phyloP scores from a whole-genome alignment of 2,113 vertebrate species.

The Myrmecobius fasciatus region DNA sequence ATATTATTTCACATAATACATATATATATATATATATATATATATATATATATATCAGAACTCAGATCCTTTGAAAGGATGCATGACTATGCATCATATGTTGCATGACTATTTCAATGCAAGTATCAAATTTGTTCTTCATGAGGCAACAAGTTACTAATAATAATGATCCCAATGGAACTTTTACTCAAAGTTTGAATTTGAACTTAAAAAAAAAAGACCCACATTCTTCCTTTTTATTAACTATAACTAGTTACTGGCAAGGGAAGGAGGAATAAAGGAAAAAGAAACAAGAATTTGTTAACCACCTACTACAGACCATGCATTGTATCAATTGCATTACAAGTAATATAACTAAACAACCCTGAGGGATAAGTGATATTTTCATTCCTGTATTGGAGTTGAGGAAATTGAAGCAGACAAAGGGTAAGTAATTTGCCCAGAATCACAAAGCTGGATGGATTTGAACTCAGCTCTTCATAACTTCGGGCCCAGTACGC shows the following conservation, averaged over 20 bases:
- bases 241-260: background rate
- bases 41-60: background rate
- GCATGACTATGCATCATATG: too few relatives aligned
- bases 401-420: background rate
- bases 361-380: background rate
- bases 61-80: background rate
- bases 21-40: background rate
- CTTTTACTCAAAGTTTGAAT: background rate
- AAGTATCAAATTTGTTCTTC: background rate
- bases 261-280: background rate
- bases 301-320: background rate
- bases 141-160: background rate
- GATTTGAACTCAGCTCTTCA: background rate
- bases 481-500: background rate
- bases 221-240: background rate
- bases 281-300: background rate
- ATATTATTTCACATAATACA: background rate
- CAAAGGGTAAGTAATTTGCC: background rate
- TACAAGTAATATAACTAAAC: background rate
- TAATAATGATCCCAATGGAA: background rate
- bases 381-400: background rate
- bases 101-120: background rate
- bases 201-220: background rate
- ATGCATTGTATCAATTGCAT: background rate
- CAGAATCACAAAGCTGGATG: background rate